Evolutionary conservation across 2,113 vertebrate genomes (phyloP), one percentile per base, ranked within the genome.

Genomic region (Solea senegalensis): DNA sequence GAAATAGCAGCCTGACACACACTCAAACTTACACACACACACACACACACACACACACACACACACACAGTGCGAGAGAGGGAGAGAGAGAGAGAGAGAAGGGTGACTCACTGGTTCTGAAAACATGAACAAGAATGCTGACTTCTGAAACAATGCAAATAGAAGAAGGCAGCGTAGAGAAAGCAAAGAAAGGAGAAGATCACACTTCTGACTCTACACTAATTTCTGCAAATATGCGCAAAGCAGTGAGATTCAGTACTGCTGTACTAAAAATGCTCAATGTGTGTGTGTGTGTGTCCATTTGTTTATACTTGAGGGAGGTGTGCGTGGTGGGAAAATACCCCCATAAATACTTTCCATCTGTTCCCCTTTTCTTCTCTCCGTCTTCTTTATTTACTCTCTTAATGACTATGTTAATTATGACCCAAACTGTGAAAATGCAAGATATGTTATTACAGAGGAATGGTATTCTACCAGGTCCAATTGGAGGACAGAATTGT

Each of bases 41-140:
- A 53, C 63, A 72, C 65, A 73, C 55, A 75, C 85, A 80, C 85
- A 89, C 71, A 83, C 64, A 70, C 71, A 65, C 67, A 74, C 62
- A 59, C 40, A 56, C 56, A 53, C 63, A 72, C 65, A 50, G 48
- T 6, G 14, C 48, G 27, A 13, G 11, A 34, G 27, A 34, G 53
- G 34, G 11, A 5, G 53, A 13, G 12, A 45, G 34, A 34, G 54
- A 72, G 28, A 85, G 54, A 82, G 45, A 87, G 69, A 84, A 53
- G 78, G 76, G 87, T 93, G 92, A 94, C 85, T 93, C 92, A 92
- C 86, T 92, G 81, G 88, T 92, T 90, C 90, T 92, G 92, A 90
- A 94, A 93, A 88, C 91, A 92, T 91, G 91, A 91, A 90, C 89
- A 92, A 86, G 90, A 93, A 84, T 88, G 91, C 91, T 92, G 92